Conservation (phyloP, 2,888 invertebrate genomes). For the Isotomurus palustris region DNA sequence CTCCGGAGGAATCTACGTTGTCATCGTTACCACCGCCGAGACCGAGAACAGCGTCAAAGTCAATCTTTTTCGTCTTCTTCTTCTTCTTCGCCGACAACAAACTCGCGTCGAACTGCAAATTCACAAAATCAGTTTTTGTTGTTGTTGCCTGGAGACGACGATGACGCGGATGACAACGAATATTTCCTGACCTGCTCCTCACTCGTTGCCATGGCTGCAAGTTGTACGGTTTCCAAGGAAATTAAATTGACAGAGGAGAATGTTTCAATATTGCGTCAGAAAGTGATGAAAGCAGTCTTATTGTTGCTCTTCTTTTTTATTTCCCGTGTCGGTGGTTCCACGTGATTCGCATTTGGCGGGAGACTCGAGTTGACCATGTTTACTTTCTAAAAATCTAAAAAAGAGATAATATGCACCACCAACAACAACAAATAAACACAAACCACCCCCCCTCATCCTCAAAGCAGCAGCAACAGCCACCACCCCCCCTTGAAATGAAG, state of each 20-base stretch:
- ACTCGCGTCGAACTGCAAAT: neutral
- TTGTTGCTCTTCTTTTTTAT: neutral
- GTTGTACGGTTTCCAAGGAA: too few species aligned
- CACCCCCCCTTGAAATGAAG: neutral
- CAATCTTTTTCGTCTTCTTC: slow-evolving; percentile 95
- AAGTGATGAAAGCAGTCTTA: neutral
- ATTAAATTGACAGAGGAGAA: too few species aligned
- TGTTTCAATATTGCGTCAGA: slow-evolving; percentile 1
- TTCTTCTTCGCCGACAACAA: slow-evolving; percentile 59
- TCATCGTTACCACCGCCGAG: slow-evolving; percentile 52
- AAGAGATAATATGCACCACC: neutral
- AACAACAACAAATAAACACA: neutral
- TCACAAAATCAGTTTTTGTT: neutral
- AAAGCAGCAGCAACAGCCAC: neutral
- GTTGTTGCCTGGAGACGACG: too few species aligned
- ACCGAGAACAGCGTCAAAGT: slow-evolving; percentile 74
- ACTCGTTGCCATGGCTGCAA: too few species aligned
- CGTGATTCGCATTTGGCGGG: too few species aligned
- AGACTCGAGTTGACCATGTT: neutral
- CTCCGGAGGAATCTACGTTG: slow-evolving; percentile 19
- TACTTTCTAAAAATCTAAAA: slow-evolving; percentile 1
- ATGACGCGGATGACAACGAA: too few species aligned
- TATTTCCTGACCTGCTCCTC: too few species aligned
- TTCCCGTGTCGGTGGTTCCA: too few species aligned
- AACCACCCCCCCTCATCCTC: slow-evolving; percentile 5